Base-by-base conservation (phyloP, 2,113 vertebrate genomes). In the Oreochromis spilurus region DNA sequence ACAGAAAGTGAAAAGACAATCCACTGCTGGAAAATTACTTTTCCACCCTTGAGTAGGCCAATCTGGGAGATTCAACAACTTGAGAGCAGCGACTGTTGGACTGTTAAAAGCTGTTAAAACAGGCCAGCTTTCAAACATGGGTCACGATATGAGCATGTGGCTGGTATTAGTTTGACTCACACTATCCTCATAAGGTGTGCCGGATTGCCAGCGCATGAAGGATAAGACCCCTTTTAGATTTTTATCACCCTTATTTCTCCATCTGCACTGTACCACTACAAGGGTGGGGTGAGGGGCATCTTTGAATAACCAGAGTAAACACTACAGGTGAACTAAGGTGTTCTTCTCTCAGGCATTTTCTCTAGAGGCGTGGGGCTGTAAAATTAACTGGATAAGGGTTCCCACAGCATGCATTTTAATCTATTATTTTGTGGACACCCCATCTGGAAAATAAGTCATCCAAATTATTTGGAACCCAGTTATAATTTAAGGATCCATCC, bases 21-120 rank as follows among this genome's bases (percentile, higher is more conserved):
- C 34, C 24, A 83, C 34, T 85, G 52, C 70, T 81, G 83, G 83
- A 90, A 93, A 93, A 93, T 92, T 79, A 87, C 85, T 93, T 95
- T 92, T 91, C 90, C 78, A 86, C 48, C 57, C 80, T 79, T 12
- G 7, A 85, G 83, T 53, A 60, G 45, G 7, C 80, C 34, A 24
- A 9, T 45, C 80, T 88, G 19, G 6, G 60, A 81, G 78, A 84
- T 83, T 90, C 24, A 19, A 83, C 83, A 83, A 87, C 17, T 26
- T 31, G 72, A 67, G 55, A 52, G 79, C 81, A 80, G 82, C 4
- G 34, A 89, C 90, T 54, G 78, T 70, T 57, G 34, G 38, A 53
- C 60, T 87, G 88, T 85, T 87, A 34, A 89, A 93, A 78, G 10
- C 82, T 72, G 83, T 81, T 55, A 85, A 78, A 78, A 84, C 21